These are phyloP conservation scores for Dryocosmus kuriphilus DNA, from an alignment of 2,888 invertebrate genomes.

Conservation along the genomic window DNA sequence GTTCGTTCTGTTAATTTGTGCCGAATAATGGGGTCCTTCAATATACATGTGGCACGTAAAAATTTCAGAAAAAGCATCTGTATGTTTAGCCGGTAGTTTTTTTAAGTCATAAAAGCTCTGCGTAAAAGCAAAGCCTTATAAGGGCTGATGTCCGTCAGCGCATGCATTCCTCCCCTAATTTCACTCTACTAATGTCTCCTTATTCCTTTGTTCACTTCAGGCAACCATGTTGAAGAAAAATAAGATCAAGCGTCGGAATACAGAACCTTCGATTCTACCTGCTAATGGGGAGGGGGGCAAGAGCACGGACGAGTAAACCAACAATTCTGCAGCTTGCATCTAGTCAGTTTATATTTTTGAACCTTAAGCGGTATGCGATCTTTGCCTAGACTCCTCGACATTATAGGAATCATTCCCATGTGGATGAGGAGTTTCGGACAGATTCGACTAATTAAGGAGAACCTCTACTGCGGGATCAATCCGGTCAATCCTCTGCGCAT, in stretches of 20 bases:
- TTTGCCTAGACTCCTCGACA: constrained; percentile 67
- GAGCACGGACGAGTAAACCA: constrained; percentile 81
- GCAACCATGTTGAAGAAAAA: constrained; percentile 99
- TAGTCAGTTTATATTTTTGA: constrained; percentile 59
- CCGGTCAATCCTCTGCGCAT: constrained; percentile 58
- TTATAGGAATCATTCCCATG: constrained; percentile 41
- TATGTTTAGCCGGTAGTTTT: constrained; percentile 62
- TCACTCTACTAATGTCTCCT: constrained; percentile 75
- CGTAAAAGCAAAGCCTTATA: constrained; percentile 50
- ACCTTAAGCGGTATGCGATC: constrained; percentile 56
- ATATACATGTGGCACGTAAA: constrained; percentile 61
- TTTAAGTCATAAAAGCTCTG: constrained; percentile 48
- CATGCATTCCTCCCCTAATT: constrained; percentile 71
- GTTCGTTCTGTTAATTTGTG: constrained; percentile 19
- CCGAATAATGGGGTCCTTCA: constrained; percentile 26
- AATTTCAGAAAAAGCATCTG: constrained; percentile 60
- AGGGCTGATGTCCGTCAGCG: constrained; percentile 69
- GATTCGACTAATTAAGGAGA: constrained; percentile 60
- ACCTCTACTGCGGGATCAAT: constrained; percentile 56
- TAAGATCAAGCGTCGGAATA: constrained; percentile 97
- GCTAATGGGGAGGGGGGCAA: constrained; percentile 86
- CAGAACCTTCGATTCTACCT: constrained; percentile 87
- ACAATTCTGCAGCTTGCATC: constrained; percentile 72
- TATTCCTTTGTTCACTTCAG: constrained; percentile 82
- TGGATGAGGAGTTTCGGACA: constrained; percentile 67